Conservation (phyloP, 2,888 invertebrate genomes). For the Acleris sparsana region DNA sequence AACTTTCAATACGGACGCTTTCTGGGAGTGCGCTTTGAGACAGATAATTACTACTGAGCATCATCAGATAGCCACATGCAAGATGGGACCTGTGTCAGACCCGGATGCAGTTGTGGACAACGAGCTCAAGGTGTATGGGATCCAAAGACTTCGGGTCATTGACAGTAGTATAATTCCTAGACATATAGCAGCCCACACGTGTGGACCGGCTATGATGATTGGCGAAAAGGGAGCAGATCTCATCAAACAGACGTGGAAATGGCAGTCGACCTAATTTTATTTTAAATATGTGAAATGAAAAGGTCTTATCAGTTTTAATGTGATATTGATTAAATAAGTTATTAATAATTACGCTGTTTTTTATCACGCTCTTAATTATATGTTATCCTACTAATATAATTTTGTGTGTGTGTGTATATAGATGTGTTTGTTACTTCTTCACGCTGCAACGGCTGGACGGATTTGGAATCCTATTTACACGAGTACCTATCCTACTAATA, state of each 20-base stretch:
- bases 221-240: slow-evolving; percentile 85
- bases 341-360: too few relatives aligned
- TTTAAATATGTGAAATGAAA: too few relatives aligned
- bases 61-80: slow-evolving; percentile 83
- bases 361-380: too few relatives aligned
- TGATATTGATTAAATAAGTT: background rate
- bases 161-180: slow-evolving; percentile 84
- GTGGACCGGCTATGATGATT: slow-evolving; percentile 85
- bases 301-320: background rate
- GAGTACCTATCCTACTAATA: too few relatives aligned
- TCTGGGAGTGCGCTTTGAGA: slow-evolving; percentile 84
- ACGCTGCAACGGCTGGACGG: too few relatives aligned
- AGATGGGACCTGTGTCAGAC: slow-evolving; percentile 84
- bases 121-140: slow-evolving; percentile 77
- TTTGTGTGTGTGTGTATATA: too few relatives aligned
- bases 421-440: too few relatives aligned
- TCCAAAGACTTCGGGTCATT: slow-evolving; percentile 77
- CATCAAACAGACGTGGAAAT: slow-evolving; percentile 69
- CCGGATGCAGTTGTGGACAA: slow-evolving; percentile 81
- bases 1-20: slow-evolving; percentile 76
- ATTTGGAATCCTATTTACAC: too few relatives aligned
- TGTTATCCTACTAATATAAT: too few relatives aligned
- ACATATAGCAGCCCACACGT: slow-evolving; percentile 82
- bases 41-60: slow-evolving; percentile 75
- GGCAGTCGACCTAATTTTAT: slow-evolving; percentile 8